These are phyloP conservation scores for Catharus minimus DNA, from an alignment of 2,113 vertebrate genomes.

Conservation along the genomic window DNA sequence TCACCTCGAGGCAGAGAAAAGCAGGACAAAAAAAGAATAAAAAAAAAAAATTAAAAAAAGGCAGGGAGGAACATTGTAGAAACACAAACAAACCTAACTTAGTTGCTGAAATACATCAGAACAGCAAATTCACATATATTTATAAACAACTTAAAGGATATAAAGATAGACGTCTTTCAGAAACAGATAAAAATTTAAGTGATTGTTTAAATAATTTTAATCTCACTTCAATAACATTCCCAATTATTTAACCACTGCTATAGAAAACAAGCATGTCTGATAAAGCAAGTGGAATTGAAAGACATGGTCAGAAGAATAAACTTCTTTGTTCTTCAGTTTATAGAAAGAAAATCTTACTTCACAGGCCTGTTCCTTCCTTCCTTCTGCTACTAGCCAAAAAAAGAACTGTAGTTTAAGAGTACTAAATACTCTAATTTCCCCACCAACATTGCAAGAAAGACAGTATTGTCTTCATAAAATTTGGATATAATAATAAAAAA, in stretches of 20 bases:
- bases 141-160: not conserved
- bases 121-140: not conserved
- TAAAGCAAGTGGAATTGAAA: not conserved
- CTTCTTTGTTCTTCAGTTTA: not conserved
- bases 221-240: not conserved
- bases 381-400: not conserved
- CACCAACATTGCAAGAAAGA: not conserved
- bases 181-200: not conserved
- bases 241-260: not conserved
- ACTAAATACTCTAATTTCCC: not conserved
- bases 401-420: not conserved
- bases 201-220: not conserved
- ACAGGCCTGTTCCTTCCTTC: not conserved
- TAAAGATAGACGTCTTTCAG: not conserved
- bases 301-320: not conserved
- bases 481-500: not conserved
- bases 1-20: not conserved
- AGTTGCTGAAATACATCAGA: not conserved
- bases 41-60: not conserved
- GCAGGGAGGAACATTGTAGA: not conserved
- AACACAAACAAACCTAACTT: not conserved
- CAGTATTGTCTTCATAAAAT: not conserved
- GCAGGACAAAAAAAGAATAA: accelerated
- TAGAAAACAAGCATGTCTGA: not conserved
- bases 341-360: not conserved